phyloP scores from a whole-genome alignment of 53 echinoderm and acorn worm species.

The Echinarachnius parma region DNA sequence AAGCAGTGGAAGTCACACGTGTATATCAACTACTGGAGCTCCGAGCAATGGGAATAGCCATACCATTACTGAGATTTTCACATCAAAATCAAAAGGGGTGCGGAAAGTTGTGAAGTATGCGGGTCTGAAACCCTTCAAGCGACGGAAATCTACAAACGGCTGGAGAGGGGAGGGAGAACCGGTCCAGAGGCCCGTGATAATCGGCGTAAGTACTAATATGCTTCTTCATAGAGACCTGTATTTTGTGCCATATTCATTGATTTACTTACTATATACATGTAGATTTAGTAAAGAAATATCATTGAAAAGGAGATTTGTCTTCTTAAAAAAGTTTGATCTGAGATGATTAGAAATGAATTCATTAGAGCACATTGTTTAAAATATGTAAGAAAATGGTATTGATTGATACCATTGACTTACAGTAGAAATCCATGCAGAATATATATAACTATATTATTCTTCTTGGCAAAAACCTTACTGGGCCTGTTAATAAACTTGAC shows the following conservation, averaged over 20 bases:
- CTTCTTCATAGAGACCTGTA: neutral
- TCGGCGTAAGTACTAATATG: constrained; percentile 52
- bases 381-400: neutral
- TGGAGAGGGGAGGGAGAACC: constrained; percentile 90
- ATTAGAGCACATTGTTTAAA: neutral
- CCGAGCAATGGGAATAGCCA: neutral
- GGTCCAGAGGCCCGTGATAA: constrained; percentile 66
- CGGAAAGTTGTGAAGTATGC: constrained; percentile 69
- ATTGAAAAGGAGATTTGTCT: neutral
- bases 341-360: neutral
- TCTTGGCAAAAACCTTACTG: no score
- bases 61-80: constrained; percentile 31
- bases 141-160: constrained; percentile 86
- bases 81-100: constrained; percentile 40
- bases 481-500: no score
- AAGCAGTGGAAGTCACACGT: constrained; percentile 7
- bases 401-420: no score
- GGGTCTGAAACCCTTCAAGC: constrained; percentile 65
- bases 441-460: no score
- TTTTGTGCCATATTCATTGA: neutral
- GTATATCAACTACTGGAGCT: neutral
- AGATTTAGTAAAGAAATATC: neutral
- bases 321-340: neutral
- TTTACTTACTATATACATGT: neutral
- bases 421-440: no score